Conservation (phyloP, 2,888 invertebrate species). For the Hylaea fasciaria region DNA sequence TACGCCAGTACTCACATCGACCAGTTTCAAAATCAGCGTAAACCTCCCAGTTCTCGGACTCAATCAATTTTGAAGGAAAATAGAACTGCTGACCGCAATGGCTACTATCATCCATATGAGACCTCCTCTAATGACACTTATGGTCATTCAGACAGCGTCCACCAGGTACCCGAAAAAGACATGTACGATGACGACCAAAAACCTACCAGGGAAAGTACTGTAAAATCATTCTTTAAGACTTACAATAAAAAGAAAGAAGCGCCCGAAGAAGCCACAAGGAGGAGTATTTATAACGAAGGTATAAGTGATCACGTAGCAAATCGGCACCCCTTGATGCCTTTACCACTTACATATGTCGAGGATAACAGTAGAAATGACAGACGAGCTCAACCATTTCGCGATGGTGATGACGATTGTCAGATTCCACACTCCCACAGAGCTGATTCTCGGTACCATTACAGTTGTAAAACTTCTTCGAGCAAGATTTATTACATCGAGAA, state of each 20-base stretch:
- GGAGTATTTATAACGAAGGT: constrained; percentile 68
- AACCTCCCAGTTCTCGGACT: constrained; percentile 11
- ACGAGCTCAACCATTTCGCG: neutral
- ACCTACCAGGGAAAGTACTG: constrained; percentile 32
- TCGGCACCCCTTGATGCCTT: constrained; percentile 26
- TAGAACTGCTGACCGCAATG: neutral
- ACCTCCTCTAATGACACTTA: constrained; percentile 8
- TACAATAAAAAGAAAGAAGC: constrained; percentile 31
- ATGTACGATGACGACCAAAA: constrained; percentile 31
- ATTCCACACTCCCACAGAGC: constrained; percentile 58
- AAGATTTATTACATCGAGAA: constrained; percentile 37
- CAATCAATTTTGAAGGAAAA: constrained; percentile 31
- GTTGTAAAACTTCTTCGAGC: constrained; percentile 49
- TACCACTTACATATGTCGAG: constrained; percentile 24
- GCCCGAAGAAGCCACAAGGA: constrained; percentile 37
- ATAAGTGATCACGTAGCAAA: constrained; percentile 56
- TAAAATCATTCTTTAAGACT: constrained; percentile 38
- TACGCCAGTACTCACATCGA: constrained; percentile 31
- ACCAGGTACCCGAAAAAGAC: constrained; percentile 45
- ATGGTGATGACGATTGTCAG: constrained; percentile 24
- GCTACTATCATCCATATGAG: neutral
- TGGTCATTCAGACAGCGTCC: neutral
- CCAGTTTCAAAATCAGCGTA: constrained; percentile 17
- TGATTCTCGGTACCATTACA: constrained; percentile 62
- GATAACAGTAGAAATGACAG: constrained; percentile 21